Conservation (phyloP, 2,888 invertebrate species). For the Oscheius sp. region DNA sequence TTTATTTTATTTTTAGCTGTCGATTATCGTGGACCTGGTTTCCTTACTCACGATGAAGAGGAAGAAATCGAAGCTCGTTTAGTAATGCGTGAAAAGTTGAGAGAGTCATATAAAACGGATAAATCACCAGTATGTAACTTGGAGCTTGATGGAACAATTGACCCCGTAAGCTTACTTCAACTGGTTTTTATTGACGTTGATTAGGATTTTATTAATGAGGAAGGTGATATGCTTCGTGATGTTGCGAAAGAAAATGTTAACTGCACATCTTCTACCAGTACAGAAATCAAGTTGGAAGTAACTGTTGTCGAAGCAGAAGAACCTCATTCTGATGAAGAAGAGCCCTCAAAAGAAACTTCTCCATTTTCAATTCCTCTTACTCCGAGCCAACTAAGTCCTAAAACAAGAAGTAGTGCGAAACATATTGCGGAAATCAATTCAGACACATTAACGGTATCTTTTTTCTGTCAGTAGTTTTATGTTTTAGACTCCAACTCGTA, state of each 20-base stretch:
- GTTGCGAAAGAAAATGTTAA: conserved; percentile 1
- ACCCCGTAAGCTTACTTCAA: neutral
- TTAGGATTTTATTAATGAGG: neutral
- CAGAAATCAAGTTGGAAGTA: neutral
- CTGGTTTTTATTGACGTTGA: neutral
- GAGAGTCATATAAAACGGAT: neutral
- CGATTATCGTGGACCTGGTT: conserved; percentile 50
- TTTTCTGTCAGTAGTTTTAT: neutral
- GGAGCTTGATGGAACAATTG: conserved; percentile 1
- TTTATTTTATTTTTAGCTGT: conserved; percentile 31
- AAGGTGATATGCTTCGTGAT: neutral
- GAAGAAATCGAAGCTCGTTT: conserved; percentile 35
- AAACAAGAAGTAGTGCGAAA: conserved; percentile 5
- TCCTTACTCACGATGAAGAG: conserved; percentile 52
- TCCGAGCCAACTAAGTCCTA: neutral
- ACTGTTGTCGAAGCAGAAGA: neutral
- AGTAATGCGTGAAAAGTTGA: neutral
- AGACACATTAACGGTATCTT: neutral
- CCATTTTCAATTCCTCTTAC: neutral
- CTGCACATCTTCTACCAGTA: neutral
- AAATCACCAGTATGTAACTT: neutral
- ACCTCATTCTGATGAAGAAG: conserved; percentile 13
- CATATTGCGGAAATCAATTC: neutral
- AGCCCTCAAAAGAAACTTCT: neutral
- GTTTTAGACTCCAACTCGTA: neutral